Conservation (phyloP, 2,888 invertebrate genomes). For the Minunthozetes semirufus region DNA sequence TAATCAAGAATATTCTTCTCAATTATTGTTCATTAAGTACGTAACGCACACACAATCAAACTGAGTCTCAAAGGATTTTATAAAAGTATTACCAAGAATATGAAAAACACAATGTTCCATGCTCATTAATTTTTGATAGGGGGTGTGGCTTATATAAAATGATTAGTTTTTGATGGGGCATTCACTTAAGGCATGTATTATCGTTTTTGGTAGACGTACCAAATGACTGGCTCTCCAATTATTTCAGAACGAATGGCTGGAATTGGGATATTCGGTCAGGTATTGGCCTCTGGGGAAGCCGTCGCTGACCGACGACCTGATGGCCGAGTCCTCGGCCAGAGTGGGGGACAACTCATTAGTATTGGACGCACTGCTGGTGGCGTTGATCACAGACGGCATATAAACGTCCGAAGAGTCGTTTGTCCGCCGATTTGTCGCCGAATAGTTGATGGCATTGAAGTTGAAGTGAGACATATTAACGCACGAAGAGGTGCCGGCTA, state of each 20-base stretch:
- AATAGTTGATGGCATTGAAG: conserved; percentile 9
- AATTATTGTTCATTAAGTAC: too few species aligned
- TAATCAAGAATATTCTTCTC: too few species aligned
- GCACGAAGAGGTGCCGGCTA: conserved; percentile 14
- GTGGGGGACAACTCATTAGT: not conserved
- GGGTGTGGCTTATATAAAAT: too few species aligned
- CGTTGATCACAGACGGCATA: not conserved
- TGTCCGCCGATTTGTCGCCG: not conserved
- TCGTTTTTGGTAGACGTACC: too few species aligned
- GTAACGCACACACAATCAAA: too few species aligned
- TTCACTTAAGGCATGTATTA: too few species aligned
- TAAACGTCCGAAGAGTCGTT: not conserved
- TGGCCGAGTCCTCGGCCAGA: not conserved
- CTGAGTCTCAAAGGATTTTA: too few species aligned
- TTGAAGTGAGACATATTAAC: conserved; percentile 35
- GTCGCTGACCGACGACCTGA: conserved; percentile 10
- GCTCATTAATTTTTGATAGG: too few species aligned
- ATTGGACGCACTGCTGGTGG: not conserved
- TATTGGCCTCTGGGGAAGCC: not conserved
- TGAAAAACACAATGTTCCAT: too few species aligned
- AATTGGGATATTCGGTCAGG: not conserved
- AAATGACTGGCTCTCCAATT: too few species aligned
- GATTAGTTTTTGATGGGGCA: too few species aligned
- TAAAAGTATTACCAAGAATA: too few species aligned
- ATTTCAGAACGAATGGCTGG: not conserved